phyloP scores from a whole-genome alignment of 2,888 invertebrate genomes.

The Caradrina kadenii region DNA sequence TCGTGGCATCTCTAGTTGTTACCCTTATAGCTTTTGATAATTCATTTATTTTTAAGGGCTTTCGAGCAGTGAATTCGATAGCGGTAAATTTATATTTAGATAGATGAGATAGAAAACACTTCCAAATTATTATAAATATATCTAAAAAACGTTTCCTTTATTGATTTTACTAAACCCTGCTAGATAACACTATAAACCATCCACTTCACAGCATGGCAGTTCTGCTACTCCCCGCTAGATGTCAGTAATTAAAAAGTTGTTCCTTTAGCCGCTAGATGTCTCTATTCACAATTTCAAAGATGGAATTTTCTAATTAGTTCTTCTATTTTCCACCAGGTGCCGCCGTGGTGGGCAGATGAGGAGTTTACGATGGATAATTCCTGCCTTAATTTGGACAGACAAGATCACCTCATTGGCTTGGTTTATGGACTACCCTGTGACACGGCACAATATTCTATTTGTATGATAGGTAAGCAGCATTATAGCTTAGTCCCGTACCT shows the following conservation, averaged over 20 bases:
- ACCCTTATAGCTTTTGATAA: too few relatives aligned
- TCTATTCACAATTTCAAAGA: not conserved
- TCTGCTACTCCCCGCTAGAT: not conserved
- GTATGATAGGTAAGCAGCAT: constrained; percentile 80
- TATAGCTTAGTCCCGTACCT: too few relatives aligned
- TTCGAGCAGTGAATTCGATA: too few relatives aligned
- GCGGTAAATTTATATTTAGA: too few relatives aligned
- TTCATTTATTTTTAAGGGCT: too few relatives aligned
- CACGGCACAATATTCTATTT: constrained; percentile 87
- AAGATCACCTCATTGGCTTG: constrained; percentile 85
- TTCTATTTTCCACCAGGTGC: constrained; percentile 72
- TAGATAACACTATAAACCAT: not conserved
- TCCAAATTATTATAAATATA: too few relatives aligned
- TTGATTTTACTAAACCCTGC: not conserved
- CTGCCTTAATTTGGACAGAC: constrained; percentile 88
- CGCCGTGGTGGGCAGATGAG: constrained; percentile 86
- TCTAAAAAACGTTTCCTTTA: too few relatives aligned
- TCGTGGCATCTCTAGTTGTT: too few relatives aligned
- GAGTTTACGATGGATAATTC: constrained; percentile 82
- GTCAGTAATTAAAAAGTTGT: not conserved
- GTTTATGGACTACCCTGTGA: constrained; percentile 89
- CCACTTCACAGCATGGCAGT: not conserved
- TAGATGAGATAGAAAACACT: too few relatives aligned
- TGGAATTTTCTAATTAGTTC: not conserved
- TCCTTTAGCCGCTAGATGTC: constrained; percentile 12